phyloP scores from a whole-genome alignment of 2,113 vertebrate genomes.

The Muntiacus muntjak region DNA sequence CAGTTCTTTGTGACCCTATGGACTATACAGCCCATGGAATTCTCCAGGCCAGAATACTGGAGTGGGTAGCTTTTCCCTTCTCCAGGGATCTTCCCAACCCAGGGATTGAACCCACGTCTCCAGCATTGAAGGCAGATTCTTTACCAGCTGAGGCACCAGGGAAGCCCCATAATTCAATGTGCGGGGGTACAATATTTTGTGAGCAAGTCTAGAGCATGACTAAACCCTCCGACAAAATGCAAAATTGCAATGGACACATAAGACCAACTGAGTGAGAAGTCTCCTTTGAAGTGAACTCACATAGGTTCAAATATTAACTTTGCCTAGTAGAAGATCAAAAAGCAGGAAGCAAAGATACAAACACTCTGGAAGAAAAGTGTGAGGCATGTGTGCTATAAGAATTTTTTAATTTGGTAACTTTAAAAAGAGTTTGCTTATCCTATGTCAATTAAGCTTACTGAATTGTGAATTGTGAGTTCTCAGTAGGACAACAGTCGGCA shows the following conservation, averaged over 20 bases:
- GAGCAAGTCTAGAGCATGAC: not conserved
- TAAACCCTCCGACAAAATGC: not conserved
- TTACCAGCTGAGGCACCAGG: not conserved
- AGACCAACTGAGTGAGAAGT: not conserved
- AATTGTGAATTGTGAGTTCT: not conserved
- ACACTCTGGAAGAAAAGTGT: not conserved
- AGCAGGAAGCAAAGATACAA: not conserved
- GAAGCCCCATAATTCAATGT: not conserved
- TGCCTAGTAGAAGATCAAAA: not conserved
- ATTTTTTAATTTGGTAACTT: not conserved
- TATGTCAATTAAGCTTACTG: not conserved
- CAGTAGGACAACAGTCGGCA: not conserved
- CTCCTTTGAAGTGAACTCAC: not conserved
- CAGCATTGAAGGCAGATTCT: not conserved
- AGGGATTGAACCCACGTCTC: not conserved
- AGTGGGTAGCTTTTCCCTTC: not conserved
- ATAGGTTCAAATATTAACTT: not conserved
- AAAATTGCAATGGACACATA: not conserved
- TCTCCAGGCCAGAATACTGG: not conserved
- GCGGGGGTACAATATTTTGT: not conserved
- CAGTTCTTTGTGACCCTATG: not conserved
- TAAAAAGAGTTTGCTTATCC: not conserved
- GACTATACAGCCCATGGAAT: not conserved
- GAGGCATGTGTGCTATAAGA: not conserved
- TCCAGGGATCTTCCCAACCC: not conserved